phyloP scores from a whole-genome alignment of 2,113 vertebrate genomes.

The Passer montanus region DNA sequence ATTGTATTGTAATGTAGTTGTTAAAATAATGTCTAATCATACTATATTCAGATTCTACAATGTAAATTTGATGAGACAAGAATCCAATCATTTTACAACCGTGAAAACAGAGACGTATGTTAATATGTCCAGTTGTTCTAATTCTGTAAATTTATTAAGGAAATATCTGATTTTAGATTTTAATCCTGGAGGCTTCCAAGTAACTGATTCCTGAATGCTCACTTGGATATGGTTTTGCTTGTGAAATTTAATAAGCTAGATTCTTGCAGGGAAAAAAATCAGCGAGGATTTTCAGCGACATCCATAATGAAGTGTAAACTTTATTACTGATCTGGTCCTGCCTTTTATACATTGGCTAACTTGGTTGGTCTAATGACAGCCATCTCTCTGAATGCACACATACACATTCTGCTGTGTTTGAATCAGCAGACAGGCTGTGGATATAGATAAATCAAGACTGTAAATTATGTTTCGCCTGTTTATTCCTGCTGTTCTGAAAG shows the following conservation, averaged over 20 bases:
- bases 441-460: constrained; percentile 59
- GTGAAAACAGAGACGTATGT: constrained; percentile 66
- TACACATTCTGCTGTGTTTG: constrained; percentile 46
- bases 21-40: constrained; percentile 86
- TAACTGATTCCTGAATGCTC: constrained; percentile 20
- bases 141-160: constrained; percentile 71
- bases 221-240: not conserved
- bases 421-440: constrained; percentile 71
- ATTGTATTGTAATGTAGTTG: constrained; percentile 83
- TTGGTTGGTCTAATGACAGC: constrained; percentile 50
- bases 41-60: constrained; percentile 81
- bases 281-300: constrained; percentile 31
- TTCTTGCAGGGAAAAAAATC: not conserved
- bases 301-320: constrained; percentile 34
- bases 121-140: constrained; percentile 74
- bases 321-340: constrained; percentile 52
- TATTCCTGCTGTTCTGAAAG: constrained; percentile 44
- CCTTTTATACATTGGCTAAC: constrained; percentile 46
- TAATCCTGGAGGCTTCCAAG: constrained; percentile 43
- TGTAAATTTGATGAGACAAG: constrained; percentile 82
- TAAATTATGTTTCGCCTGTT: constrained; percentile 63
- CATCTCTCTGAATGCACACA: constrained; percentile 43
- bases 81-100: constrained; percentile 73
- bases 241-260: constrained; percentile 40
- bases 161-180: constrained; percentile 60